phyloP scores from a whole-genome alignment of 92 coral and sea anemone genomes.

The Muricea muricata region DNA sequence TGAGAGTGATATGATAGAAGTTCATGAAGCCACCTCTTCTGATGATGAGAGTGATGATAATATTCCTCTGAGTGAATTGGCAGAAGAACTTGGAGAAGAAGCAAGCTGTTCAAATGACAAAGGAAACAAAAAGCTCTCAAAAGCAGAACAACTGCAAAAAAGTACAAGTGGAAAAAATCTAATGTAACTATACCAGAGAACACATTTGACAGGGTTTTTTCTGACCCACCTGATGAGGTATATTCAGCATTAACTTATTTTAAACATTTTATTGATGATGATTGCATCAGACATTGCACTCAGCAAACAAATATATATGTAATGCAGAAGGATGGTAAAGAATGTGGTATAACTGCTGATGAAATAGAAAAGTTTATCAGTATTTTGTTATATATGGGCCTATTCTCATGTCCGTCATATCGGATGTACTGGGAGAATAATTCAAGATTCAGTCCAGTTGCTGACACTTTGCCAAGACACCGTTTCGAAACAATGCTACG shows the following conservation, averaged over 20 bases:
- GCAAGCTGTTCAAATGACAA: background rate
- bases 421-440: background rate
- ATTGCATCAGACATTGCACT: background rate
- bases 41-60: background rate
- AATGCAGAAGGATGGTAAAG: background rate
- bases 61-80: background rate
- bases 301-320: background rate
- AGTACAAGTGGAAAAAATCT: background rate
- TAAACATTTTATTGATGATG: background rate
- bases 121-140: background rate
- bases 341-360: background rate
- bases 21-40: too few species aligned
- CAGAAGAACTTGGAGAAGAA: background rate
- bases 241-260: background rate
- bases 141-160: background rate
- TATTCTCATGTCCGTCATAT: background rate
- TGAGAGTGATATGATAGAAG: too few species aligned
- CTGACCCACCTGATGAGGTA: slow-evolving; percentile 1
- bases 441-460: background rate
- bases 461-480: background rate
- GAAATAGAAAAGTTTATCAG: background rate
- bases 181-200: background rate
- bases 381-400: background rate
- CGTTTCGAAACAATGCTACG: background rate
- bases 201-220: background rate